phyloP scores from a whole-genome alignment of 2,888 invertebrate species.

The Gonocerus acuteangulatus region DNA sequence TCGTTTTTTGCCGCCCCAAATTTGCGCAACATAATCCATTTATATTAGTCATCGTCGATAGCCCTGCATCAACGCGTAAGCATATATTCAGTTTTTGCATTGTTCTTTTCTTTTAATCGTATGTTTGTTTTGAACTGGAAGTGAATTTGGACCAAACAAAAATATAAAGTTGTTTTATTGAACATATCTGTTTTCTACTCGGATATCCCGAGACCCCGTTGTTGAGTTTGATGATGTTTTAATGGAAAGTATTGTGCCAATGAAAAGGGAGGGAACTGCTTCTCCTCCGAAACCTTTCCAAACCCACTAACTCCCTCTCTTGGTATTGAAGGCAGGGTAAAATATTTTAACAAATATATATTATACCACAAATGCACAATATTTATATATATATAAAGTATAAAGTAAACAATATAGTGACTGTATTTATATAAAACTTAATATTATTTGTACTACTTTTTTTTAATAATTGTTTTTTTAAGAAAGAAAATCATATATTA shows the following conservation, averaged over 20 bases:
- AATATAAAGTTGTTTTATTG: constrained; percentile 4
- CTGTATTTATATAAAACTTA: neutral
- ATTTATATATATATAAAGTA: neutral
- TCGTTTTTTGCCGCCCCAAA: neutral
- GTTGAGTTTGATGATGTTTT: constrained; percentile 16
- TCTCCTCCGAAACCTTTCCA: neutral
- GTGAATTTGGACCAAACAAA: constrained; percentile 20
- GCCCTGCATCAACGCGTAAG: neutral
- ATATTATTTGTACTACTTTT: neutral
- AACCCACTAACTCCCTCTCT: constrained; percentile 8
- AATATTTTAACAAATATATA: constrained; percentile 1
- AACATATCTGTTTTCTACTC: constrained; percentile 7
- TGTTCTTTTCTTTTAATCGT: neutral
- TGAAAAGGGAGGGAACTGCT: constrained; percentile 9
- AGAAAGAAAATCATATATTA: neutral
- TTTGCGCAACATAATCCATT: too few species aligned
- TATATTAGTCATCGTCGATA: neutral
- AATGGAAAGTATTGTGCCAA: constrained; percentile 19
- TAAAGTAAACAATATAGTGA: neutral
- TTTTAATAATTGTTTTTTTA: neutral
- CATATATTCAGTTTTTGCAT: neutral
- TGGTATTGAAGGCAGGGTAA: constrained; percentile 24
- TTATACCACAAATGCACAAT: constrained; percentile 1
- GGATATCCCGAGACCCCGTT: neutral
- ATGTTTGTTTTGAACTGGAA: neutral